phyloP scores from a whole-genome alignment of 2,797 vertebrate genomes.

The Labeo calbasu region DNA sequence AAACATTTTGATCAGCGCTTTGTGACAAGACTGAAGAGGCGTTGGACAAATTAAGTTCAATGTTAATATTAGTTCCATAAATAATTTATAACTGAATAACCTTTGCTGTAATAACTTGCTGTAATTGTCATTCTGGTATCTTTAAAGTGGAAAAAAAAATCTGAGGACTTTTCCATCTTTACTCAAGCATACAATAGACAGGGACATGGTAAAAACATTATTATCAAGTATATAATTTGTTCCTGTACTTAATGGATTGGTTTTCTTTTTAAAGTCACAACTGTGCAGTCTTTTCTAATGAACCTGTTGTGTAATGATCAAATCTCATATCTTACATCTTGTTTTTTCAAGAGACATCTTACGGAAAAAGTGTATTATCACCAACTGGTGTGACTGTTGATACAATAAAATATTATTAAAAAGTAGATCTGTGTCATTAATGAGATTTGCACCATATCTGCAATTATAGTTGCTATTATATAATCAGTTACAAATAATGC shows the following conservation, averaged over 20 bases:
- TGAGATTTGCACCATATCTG: constrained; percentile 6
- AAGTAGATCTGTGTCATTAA: background rate
- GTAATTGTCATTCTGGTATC: background rate
- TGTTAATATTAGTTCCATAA: background rate
- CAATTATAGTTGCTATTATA: constrained; percentile 1
- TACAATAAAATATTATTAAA: background rate
- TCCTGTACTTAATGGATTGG: background rate
- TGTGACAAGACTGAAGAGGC: background rate
- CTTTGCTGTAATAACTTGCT: background rate
- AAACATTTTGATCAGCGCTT: background rate
- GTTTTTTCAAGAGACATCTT: background rate
- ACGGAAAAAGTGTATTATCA: background rate
- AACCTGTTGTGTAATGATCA: background rate
- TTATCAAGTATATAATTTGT: background rate
- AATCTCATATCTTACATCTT: background rate
- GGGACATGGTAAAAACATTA: background rate
- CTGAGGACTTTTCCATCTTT: background rate
- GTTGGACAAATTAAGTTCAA: background rate
- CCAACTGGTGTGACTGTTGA: background rate
- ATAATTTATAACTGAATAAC: background rate
- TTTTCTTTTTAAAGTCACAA: background rate
- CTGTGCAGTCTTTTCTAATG: background rate
- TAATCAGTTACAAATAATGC: background rate
- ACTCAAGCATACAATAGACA: background rate
- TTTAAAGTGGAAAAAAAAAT: background rate